Conservation (phyloP, 2,888 invertebrate species). For the Dynastes hyllus region DNA sequence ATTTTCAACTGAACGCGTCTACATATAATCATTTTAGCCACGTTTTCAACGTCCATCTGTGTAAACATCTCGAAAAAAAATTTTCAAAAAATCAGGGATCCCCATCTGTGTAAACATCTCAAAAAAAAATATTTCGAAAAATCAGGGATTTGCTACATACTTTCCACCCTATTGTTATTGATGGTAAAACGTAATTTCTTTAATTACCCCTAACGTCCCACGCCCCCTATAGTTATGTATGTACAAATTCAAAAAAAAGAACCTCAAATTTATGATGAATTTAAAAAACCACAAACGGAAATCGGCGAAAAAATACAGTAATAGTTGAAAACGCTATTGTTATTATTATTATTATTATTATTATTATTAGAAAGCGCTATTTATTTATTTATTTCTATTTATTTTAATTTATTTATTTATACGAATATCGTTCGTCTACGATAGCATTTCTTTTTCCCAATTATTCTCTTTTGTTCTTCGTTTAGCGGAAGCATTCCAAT, state of each 20-base stretch:
- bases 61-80: no score
- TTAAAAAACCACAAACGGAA: background rate
- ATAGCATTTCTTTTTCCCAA: no score
- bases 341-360: background rate
- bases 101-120: no score
- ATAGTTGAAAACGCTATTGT: constrained; percentile 13
- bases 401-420: constrained; percentile 21
- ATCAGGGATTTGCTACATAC: background rate
- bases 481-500: constrained; percentile 65
- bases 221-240: constrained; percentile 16
- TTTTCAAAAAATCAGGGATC: background rate
- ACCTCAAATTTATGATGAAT: constrained; percentile 18
- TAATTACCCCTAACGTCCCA: constrained; percentile 1
- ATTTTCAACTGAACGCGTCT: no score
- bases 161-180: background rate
- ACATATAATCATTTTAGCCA: no score
- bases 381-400: constrained; percentile 22
- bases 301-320: constrained; percentile 25
- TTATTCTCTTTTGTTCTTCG: background rate
- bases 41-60: no score
- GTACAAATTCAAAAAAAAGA: constrained; percentile 32
- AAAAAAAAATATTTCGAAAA: background rate
- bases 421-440: background rate
- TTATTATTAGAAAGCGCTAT: background rate
- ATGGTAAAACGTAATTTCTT: background rate